Conservation (phyloP, 2,888 invertebrate species). For the Parnassius mnemosyne region DNA sequence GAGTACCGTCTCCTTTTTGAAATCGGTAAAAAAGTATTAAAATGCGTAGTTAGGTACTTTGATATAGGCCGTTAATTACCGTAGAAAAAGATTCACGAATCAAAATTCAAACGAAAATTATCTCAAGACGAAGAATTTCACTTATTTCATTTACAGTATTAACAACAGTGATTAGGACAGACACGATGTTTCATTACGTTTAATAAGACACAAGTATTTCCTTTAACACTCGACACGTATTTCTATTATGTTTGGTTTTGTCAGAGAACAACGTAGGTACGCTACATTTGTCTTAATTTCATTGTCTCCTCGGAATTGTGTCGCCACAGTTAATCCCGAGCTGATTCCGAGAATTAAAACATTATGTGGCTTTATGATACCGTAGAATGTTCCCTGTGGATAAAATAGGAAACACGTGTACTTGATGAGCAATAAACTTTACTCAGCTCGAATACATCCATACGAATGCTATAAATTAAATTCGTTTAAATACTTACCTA, state of each 20-base stretch:
- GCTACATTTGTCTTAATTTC: constrained; percentile 8
- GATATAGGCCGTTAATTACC: too few relatives aligned
- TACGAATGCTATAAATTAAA: background rate
- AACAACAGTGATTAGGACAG: too few relatives aligned
- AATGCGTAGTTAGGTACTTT: too few relatives aligned
- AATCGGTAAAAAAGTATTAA: too few relatives aligned
- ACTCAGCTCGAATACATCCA: background rate
- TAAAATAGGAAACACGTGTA: background rate
- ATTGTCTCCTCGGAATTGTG: constrained; percentile 9
- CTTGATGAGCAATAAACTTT: background rate
- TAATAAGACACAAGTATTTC: too few relatives aligned
- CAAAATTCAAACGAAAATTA: too few relatives aligned
- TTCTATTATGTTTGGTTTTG: constrained; percentile 5
- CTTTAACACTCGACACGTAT: background rate
- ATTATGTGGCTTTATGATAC: constrained; percentile 6
- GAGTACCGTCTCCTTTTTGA: too few relatives aligned
- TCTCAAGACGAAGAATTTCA: too few relatives aligned
- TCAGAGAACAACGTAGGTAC: constrained; percentile 1
- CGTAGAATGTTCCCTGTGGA: background rate
- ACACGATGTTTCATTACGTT: too few relatives aligned
- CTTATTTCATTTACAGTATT: too few relatives aligned
- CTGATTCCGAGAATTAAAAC: constrained; percentile 5
- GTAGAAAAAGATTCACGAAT: too few relatives aligned
- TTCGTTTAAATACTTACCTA: background rate
- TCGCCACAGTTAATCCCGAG: constrained; percentile 6